phyloP scores from a whole-genome alignment of 2,113 vertebrate genomes.

The Centropus unirufus region DNA sequence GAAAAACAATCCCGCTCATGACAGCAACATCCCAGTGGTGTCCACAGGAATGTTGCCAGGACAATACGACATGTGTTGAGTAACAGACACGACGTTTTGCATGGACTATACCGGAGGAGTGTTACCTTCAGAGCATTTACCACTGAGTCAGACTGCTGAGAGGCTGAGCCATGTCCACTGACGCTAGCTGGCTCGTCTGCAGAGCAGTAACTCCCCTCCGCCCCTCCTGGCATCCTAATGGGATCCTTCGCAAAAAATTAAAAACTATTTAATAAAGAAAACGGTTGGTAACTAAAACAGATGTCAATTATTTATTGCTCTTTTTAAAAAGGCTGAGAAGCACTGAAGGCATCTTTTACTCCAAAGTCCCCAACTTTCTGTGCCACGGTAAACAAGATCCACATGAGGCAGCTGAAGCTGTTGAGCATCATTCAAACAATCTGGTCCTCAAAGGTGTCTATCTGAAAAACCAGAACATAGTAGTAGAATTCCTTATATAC shows the following conservation, averaged over 20 bases:
- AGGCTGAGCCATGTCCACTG: conserved; percentile 80
- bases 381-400: background rate
- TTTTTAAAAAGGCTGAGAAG: background rate
- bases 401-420: accelerated
- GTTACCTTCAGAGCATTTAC: conserved; percentile 86
- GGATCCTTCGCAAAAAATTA: conserved; percentile 82
- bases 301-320: background rate
- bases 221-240: conserved; percentile 81
- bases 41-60: conserved; percentile 41
- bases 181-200: conserved; percentile 78
- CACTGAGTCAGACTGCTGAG: conserved; percentile 82
- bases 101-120: conserved; percentile 49
- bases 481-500: background rate
- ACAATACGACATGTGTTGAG: conserved; percentile 46
- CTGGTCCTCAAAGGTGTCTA: background rate
- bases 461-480: background rate
- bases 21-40: conserved; percentile 25
- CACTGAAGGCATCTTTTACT: background rate
- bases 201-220: conserved; percentile 81
- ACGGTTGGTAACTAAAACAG: conserved; percentile 62
- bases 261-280: conserved; percentile 81
- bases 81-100: conserved; percentile 57
- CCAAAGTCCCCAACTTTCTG: background rate
- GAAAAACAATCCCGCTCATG: background rate
- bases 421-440: background rate